Evolutionary conservation across 2,797 vertebrate genomes (phyloP), one percentile per base, ranked within the genome.

Genomic region (Ataeniobius toweri): DNA sequence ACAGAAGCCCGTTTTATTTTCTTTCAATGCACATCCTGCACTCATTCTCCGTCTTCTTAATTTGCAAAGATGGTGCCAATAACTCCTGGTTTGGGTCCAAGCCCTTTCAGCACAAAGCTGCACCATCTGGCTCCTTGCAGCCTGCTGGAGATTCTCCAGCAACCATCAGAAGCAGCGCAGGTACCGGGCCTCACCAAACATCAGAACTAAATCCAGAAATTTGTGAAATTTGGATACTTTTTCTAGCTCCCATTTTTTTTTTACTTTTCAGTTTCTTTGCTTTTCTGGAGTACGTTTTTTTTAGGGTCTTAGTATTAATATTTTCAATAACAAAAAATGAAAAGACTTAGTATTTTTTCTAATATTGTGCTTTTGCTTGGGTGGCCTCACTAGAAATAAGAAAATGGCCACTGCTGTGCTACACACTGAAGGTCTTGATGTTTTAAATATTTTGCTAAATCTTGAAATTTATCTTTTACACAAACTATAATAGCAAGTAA

Each of bases 21-120:
- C 5, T 10, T 72, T 31, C 12, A 5, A 20, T 36, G 5, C 31
- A 14, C 20, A 2, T 31, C 26, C n/a, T 51, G 3, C 26, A 10
- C 44, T 76, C 65, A 78, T 79, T 26, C 69, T 26, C 9, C 44
- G 74, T 80, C 26, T 67, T 77, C 73, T 80, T 20, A 13, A 70
- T 74, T 86, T 83, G 79, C 80, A 89, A 89, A 95, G 94, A 86
- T 86, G 86, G 76, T 79, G 85, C 89, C 81, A 89, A 80, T 82
- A 87, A 94, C 83, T 91, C 91, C 86, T 92, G 90, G 83, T 89
- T 90, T 77, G 85, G 81, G 76, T 79, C 86, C 81, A 88, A 89
- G 75, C 85, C 88, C 75, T 86, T 68, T 78, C 87, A 83, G 73
- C 86, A 86, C 39, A 86, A 69, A 80, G 56, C 82, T 85, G 20